A percentile compares a stretch with the other conserved stretches of the same genome.
phyloP scores from a whole-genome alignment of 1,140 invertebrate species.

The Campoletis sonorensis region DNA sequence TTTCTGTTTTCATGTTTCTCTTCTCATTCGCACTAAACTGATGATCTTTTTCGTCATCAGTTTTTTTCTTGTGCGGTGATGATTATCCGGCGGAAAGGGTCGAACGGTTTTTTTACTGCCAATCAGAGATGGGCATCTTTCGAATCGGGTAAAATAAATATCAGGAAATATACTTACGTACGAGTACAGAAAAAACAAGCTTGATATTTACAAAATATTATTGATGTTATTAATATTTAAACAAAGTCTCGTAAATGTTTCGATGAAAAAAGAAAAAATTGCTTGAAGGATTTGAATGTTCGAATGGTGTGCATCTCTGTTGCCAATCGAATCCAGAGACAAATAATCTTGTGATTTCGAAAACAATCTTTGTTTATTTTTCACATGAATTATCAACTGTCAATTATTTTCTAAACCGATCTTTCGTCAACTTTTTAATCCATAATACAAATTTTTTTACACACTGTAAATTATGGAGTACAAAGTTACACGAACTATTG shows the following conservation, averaged over 20 bases:
- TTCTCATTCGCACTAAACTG: not conserved
- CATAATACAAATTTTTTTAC: too few species aligned
- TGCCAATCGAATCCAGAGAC: not conserved
- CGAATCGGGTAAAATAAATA: not conserved
- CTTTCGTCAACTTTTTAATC: too few species aligned
- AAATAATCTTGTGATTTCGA: too few species aligned
- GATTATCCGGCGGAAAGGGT: not conserved
- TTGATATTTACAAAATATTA: not conserved
- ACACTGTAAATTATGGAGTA: too few species aligned
- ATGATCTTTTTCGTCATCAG: not conserved
- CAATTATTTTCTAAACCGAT: too few species aligned
- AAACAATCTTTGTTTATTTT: too few species aligned
- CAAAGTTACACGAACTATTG: too few species aligned
- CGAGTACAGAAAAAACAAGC: not conserved
- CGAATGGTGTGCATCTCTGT: not conserved
- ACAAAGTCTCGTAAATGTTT: too few species aligned
- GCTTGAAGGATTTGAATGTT: not conserved
- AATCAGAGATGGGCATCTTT: constrained; percentile 2
- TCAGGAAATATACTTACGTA: not conserved
- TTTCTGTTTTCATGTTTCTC: not conserved
- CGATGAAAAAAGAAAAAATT: too few species aligned
- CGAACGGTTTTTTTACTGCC: not conserved
- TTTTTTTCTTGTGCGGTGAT: not conserved
- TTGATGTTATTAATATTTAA: too few species aligned
- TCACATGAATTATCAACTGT: too few species aligned